phyloP scores from a whole-genome alignment of 2,113 vertebrate species.

The Herpailurus yagouaroundi region DNA sequence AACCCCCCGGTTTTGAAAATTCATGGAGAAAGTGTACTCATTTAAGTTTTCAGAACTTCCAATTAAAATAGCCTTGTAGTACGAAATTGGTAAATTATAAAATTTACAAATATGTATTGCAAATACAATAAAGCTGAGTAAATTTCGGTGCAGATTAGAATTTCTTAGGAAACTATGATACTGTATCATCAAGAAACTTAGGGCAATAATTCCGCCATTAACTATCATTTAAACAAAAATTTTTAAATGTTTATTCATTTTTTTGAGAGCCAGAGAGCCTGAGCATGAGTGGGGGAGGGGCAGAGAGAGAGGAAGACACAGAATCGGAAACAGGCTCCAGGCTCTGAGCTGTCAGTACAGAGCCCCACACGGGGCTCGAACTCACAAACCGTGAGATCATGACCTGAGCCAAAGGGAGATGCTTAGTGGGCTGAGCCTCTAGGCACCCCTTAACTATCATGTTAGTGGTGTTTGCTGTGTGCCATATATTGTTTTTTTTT shows the following conservation, averaged over 20 bases:
- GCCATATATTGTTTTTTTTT: background rate
- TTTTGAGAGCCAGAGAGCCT: no score
- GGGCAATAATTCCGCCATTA: background rate
- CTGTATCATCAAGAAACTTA: background rate
- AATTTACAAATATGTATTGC: background rate
- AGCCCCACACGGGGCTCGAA: no score
- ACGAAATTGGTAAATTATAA: background rate
- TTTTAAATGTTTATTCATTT: no score
- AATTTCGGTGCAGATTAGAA: background rate
- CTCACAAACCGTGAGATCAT: no score
- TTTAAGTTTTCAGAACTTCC: background rate
- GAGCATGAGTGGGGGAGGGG: no score
- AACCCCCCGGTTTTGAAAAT: background rate
- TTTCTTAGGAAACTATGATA: background rate
- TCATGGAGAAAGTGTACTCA: background rate
- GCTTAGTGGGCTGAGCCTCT: no score
- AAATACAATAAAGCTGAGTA: background rate
- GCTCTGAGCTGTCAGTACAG: no score
- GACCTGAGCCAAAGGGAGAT: no score
- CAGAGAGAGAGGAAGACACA: no score
- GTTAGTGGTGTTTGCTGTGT: background rate
- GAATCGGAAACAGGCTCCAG: no score
- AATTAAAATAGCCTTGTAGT: background rate
- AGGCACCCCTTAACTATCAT: background rate
- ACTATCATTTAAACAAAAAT: background rate